A percentile compares a stretch with the other conserved stretches of the same genome.
Conservation (phyloP, 2,888 invertebrate genomes). For the Eremobia ochroleuca region DNA sequence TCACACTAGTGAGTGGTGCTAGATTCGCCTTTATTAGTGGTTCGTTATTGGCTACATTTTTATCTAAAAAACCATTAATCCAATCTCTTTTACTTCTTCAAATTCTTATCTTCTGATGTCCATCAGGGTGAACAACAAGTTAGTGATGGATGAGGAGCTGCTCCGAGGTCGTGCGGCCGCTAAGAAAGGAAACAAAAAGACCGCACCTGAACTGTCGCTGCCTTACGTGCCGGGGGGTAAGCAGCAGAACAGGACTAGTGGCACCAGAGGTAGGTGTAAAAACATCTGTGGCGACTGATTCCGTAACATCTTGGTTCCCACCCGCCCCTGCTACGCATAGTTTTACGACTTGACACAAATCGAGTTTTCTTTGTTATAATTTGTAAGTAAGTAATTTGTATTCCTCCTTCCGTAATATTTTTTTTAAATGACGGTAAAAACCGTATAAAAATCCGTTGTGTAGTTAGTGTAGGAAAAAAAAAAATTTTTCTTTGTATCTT, state of each 20-base stretch:
- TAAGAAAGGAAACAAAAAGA: conserved; percentile 82
- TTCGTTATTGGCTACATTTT: neutral
- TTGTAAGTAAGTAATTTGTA: neutral
- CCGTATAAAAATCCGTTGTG: too few species aligned
- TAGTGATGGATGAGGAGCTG: conserved; percentile 86
- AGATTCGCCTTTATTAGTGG: neutral
- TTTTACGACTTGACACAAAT: neutral
- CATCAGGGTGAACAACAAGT: conserved; percentile 82
- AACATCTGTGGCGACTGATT: neutral
- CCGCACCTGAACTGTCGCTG: conserved; percentile 89
- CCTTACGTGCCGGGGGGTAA: conserved; percentile 92
- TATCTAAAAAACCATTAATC: neutral
- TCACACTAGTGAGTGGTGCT: too few species aligned
- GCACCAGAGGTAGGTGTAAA: conserved; percentile 36
- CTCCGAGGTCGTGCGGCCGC: conserved; percentile 79
- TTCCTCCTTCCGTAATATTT: neutral
- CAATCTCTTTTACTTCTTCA: neutral
- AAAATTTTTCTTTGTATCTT: too few species aligned
- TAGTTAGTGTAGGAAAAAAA: too few species aligned
- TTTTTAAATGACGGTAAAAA: neutral
- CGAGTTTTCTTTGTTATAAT: neutral
- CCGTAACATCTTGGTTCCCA: neutral
- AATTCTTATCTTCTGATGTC: neutral
- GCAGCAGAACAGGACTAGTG: conserved; percentile 27
- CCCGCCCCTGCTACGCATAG: neutral